Evolutionary conservation across 2,797 vertebrate species (phyloP).

Genomic region (Xenops minutus): DNA sequence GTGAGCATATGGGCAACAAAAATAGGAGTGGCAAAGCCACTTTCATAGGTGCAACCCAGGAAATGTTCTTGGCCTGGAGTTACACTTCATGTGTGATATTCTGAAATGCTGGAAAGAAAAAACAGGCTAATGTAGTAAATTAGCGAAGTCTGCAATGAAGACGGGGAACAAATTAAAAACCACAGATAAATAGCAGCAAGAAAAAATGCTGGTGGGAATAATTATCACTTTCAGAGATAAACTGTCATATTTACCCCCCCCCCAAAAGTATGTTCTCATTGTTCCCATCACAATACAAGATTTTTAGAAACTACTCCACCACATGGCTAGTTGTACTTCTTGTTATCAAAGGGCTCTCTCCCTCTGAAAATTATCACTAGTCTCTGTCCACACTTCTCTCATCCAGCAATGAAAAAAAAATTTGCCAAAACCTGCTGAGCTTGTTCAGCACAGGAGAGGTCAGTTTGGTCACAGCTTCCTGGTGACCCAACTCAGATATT

Average conservation of each 20-base stretch:
- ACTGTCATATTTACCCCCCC: accelerated
- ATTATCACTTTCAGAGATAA: background rate
- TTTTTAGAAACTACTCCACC: background rate
- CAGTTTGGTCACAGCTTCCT: background rate
- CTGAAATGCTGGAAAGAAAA: conserved; percentile 8
- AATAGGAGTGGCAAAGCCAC: background rate
- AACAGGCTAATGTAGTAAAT: background rate
- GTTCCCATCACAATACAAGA: background rate
- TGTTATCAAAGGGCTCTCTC: background rate
- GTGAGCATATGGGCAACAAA: background rate
- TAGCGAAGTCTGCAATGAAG: background rate
- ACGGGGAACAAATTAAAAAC: background rate
- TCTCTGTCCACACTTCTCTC: background rate
- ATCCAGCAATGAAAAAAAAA: background rate
- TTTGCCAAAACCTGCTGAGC: background rate
- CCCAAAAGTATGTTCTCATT: background rate
- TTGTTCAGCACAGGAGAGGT: background rate
- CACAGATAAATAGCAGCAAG: background rate
- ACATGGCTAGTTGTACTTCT: background rate
- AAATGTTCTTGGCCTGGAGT: background rate
- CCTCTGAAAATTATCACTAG: background rate
- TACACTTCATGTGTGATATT: background rate
- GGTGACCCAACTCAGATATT: background rate
- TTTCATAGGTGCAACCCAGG: background rate
- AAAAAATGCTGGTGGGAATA: background rate